Conservation (phyloP, 2,797 vertebrate species). For the Poecilia picta region DNA sequence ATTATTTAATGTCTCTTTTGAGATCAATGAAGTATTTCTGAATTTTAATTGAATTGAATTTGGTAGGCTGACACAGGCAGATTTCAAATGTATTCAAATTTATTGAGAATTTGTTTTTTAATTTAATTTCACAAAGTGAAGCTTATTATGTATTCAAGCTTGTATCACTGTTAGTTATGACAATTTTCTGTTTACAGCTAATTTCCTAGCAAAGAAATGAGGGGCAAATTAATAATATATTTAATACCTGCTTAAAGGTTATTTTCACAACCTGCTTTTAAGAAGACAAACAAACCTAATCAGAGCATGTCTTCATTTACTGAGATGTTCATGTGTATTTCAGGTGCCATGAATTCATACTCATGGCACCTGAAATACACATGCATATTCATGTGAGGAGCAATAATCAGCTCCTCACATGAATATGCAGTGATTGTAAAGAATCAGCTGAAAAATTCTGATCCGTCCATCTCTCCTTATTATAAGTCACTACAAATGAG, state of each 20-base stretch:
- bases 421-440: background rate
- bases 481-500: background rate
- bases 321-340: background rate
- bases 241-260: background rate
- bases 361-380: too few species aligned
- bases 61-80: too few species aligned
- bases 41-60: too few species aligned
- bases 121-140: background rate
- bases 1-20: too few species aligned
- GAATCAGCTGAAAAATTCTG: too few species aligned
- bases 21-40: too few species aligned
- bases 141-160: background rate
- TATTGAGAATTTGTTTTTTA: too few species aligned
- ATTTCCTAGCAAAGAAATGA: background rate
- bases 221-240: background rate
- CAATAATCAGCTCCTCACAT: background rate
- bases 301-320: background rate
- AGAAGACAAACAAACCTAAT: background rate
- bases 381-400: too few species aligned
- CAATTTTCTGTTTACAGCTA: background rate
- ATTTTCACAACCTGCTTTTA: background rate
- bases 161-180: background rate
- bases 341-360: background rate
- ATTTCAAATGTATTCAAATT: too few species aligned
- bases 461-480: background rate